Evolutionary conservation across 2,888 invertebrate genomes (phyloP).

Genomic region (Synergus umbraculus): DNA sequence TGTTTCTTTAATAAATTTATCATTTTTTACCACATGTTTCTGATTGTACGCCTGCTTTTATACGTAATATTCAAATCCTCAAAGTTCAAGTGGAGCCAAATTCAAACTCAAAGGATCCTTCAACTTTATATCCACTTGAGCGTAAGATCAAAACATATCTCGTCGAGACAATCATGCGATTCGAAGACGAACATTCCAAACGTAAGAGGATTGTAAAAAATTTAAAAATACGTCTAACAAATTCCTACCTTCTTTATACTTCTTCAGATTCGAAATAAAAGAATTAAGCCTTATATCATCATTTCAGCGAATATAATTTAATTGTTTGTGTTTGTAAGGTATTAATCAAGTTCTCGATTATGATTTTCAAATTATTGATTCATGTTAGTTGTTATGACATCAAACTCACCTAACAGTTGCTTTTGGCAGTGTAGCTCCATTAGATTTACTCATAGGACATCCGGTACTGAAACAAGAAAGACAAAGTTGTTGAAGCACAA

Average conservation of each 20-base stretch:
- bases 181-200: constrained; percentile 22
- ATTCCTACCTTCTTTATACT: not conserved
- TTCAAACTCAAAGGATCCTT: constrained; percentile 31
- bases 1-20: too few species aligned
- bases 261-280: not conserved
- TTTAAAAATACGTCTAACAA: not conserved
- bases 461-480: constrained; percentile 14
- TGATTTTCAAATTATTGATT: not conserved
- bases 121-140: constrained; percentile 30
- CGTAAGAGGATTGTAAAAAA: constrained; percentile 12
- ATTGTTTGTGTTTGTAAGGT: not conserved
- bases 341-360: not conserved
- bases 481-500: not conserved
- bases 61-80: not conserved
- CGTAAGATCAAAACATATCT: constrained; percentile 25
- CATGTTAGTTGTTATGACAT: not conserved
- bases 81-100: constrained; percentile 15
- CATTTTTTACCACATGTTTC: too few species aligned
- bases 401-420: constrained; percentile 34
- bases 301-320: too few species aligned
- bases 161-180: constrained; percentile 5
- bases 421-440: constrained; percentile 32
- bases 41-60: too few species aligned
- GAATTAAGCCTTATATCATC: not conserved
- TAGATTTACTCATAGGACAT: constrained; percentile 36